These are phyloP conservation scores for Erebia epiphron DNA, from an alignment of 2,888 invertebrate genomes.

Conservation along the genomic window DNA sequence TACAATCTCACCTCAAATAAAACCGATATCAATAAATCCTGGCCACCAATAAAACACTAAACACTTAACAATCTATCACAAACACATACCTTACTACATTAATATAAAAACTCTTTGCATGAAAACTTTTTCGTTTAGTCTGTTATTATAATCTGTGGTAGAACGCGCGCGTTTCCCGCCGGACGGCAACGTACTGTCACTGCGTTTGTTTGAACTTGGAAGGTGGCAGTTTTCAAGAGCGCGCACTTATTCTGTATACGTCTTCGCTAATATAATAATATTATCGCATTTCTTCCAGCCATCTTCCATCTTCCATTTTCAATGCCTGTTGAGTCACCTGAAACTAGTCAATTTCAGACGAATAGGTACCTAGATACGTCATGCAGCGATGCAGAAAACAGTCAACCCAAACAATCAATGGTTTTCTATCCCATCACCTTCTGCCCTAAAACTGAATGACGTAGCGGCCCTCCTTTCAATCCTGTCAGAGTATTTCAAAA, in stretches of 20 bases:
- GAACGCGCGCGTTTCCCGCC: slow-evolving; percentile 33
- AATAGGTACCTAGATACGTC: too few relatives aligned
- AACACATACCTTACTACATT: slow-evolving; percentile 10
- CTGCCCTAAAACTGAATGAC: too few relatives aligned
- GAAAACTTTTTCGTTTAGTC: slow-evolving; percentile 11
- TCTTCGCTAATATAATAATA: background rate
- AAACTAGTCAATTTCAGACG: too few relatives aligned
- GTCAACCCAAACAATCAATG: too few relatives aligned
- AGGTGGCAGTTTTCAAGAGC: slow-evolving; percentile 47
- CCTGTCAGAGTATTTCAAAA: too few relatives aligned
- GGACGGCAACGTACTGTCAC: slow-evolving; percentile 35
- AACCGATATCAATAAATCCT: slow-evolving; percentile 32
- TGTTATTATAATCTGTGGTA: slow-evolving; percentile 8
- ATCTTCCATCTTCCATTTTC: too few relatives aligned
- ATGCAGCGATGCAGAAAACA: too few relatives aligned
- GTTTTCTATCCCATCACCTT: too few relatives aligned
- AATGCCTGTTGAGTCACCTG: too few relatives aligned
- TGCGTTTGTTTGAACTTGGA: slow-evolving; percentile 47
- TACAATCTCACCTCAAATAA: slow-evolving; percentile 31
- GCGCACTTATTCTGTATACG: slow-evolving; percentile 41
- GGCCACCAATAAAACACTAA: slow-evolving; percentile 25
- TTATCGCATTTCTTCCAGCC: background rate
- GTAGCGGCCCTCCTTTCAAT: too few relatives aligned
- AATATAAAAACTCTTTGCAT: slow-evolving; percentile 1
- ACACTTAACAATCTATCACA: slow-evolving; percentile 11